Evolutionary conservation across 2,888 invertebrate species (phyloP).

Genomic region (Alentia gelatinosa): DNA sequence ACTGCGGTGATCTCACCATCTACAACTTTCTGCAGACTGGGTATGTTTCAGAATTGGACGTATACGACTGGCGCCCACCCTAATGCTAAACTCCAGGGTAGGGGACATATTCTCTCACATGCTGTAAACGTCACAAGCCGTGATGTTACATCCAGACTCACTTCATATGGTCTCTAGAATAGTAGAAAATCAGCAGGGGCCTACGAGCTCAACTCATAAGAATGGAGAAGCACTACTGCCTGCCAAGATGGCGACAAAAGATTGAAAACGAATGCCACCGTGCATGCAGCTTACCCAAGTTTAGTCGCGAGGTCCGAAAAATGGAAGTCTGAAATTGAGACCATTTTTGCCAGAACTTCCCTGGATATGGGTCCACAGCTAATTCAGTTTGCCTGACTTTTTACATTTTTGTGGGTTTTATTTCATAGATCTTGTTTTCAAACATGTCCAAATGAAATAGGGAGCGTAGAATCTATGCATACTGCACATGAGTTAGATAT

Average conservation of each 20-base stretch:
- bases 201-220: not conserved
- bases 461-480: not conserved
- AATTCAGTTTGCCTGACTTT: not conserved
- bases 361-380: not conserved
- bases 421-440: not conserved
- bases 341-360: conserved; percentile 8
- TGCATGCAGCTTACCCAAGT: conserved; percentile 31
- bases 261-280: not conserved
- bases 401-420: not conserved
- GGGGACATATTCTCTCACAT: too few species aligned
- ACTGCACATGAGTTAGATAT: not conserved
- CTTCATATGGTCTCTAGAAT: too few species aligned
- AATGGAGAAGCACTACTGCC: not conserved
- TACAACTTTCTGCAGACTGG: too few species aligned
- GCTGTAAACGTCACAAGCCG: too few species aligned
- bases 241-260: not conserved
- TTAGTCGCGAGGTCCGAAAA: conserved; percentile 51
- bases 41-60: too few species aligned
- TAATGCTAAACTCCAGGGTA: too few species aligned
- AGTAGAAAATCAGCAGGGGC: too few species aligned
- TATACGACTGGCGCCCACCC: too few species aligned
- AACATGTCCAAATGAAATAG: not conserved
- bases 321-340: conserved; percentile 50
- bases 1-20: too few species aligned
- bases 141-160: too few species aligned